Evolutionary conservation across 2,888 invertebrate species (phyloP).

Genomic region (Caenorhabditis sinica): DNA sequence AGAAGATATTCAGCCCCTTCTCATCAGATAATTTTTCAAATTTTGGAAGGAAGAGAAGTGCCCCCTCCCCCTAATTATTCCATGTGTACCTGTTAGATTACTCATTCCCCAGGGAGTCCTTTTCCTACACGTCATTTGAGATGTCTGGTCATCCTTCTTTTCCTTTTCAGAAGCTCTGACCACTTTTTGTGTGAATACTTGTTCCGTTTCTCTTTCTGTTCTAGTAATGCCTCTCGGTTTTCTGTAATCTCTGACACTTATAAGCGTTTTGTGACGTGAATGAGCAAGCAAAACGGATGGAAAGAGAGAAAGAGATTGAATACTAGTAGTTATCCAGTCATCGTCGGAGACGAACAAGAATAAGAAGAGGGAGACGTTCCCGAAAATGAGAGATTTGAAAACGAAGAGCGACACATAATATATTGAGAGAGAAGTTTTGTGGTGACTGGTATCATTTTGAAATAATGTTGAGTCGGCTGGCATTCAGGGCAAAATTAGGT

Average conservation of each 20-base stretch:
- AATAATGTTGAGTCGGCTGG: too few relatives aligned
- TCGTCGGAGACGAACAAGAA: background rate
- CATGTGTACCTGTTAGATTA: background rate
- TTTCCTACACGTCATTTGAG: constrained; percentile 11
- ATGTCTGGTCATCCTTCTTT: constrained; percentile 4
- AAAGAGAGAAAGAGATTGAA: background rate
- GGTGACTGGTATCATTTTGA: too few relatives aligned
- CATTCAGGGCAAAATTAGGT: too few relatives aligned
- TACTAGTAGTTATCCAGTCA: constrained; percentile 34
- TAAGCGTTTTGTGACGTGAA: constrained; percentile 34
- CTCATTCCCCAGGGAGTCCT: background rate
- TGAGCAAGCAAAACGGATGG: constrained; percentile 17
- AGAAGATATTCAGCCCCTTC: background rate
- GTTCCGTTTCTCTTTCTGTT: constrained; percentile 9
- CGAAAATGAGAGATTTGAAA: constrained; percentile 10
- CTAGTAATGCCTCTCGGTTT: constrained; percentile 5
- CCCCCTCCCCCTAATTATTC: background rate
- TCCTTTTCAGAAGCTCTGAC: background rate
- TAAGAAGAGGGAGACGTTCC: constrained; percentile 5
- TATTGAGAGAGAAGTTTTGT: background rate
- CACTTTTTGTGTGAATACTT: background rate
- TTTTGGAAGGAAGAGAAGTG: too few relatives aligned
- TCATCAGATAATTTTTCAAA: background rate
- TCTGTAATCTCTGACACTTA: constrained; percentile 41
- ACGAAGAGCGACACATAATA: background rate